These are phyloP conservation scores for Mustelus asterias DNA, from an alignment of 2,113 vertebrate genomes.

Conservation along the genomic window DNA sequence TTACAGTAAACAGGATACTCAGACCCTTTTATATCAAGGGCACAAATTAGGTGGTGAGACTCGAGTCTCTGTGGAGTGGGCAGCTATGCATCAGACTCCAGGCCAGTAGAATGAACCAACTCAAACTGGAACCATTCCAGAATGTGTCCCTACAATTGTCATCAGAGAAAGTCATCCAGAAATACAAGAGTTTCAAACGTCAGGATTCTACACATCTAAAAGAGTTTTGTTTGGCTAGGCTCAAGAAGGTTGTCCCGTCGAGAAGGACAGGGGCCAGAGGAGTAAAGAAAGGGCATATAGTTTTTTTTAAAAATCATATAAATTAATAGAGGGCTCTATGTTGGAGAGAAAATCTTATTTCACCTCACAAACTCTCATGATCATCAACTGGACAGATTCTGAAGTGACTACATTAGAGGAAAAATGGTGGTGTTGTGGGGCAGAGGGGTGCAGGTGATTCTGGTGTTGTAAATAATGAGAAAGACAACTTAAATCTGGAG, in stretches of 20 bases:
- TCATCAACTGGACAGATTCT: not conserved
- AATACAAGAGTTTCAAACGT: not conserved
- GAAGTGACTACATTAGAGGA: not conserved
- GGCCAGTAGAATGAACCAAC: not conserved
- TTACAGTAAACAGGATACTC: not conserved
- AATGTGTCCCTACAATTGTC: not conserved
- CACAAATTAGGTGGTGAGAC: not conserved
- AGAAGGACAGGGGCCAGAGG: not conserved
- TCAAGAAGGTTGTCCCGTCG: not conserved
- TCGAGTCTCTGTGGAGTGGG: not conserved
- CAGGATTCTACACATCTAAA: not conserved
- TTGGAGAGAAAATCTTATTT: not conserved
- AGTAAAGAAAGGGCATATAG: not conserved
- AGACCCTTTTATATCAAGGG: not conserved
- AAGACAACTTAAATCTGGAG: too few relatives aligned
- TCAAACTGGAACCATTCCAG: not conserved
- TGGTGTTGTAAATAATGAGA: not conserved
- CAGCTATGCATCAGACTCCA: not conserved
- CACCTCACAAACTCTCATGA: not conserved
- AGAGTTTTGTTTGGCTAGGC: not conserved
- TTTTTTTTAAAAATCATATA: not conserved
- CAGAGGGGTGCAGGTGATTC: not conserved
- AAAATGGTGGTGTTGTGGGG: not conserved
- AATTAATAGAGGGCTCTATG: not conserved
- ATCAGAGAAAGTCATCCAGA: not conserved